These are phyloP conservation scores for Danaus plexippus DNA, from an alignment of 1,140 invertebrate species.

Conservation along the genomic window DNA sequence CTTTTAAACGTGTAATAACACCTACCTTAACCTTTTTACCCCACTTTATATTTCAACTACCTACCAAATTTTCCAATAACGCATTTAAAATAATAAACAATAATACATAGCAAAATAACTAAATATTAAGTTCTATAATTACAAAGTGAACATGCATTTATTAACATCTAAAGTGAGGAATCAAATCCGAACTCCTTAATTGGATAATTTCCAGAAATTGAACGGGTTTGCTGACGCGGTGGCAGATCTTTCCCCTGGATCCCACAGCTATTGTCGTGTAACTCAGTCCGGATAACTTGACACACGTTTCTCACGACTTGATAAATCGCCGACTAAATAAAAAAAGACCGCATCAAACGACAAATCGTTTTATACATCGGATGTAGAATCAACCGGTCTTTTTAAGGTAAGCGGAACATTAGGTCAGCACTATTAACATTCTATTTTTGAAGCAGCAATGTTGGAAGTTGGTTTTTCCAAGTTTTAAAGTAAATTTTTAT, in stretches of 20 bases:
- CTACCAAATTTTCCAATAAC: too few species aligned
- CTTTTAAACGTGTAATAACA: too few species aligned
- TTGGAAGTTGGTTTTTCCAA: conserved; percentile 8
- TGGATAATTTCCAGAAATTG: conserved; percentile 20
- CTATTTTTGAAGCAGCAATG: too few species aligned
- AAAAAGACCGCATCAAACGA: conserved; percentile 27
- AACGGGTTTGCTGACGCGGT: conserved; percentile 44
- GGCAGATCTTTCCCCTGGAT: conserved; percentile 29
- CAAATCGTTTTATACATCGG: conserved; percentile 25
- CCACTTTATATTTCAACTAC: too few species aligned
- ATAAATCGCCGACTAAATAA: conserved; percentile 45
- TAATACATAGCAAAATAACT: too few species aligned
- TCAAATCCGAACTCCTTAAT: conserved; percentile 6
- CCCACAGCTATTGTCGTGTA: conserved; percentile 42
- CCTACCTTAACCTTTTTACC: too few species aligned
- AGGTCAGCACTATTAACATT: conserved; percentile 20
- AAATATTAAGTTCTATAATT: too few species aligned
- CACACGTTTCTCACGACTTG: conserved; percentile 46
- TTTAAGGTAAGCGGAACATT: conserved; percentile 15
- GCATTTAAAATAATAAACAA: too few species aligned
- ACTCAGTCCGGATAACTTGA: conserved; percentile 35
- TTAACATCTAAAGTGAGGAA: not conserved
- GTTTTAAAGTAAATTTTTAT: conserved; percentile 6
- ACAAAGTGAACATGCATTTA: too few species aligned
- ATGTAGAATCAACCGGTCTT: conserved; percentile 10